phyloP scores from a whole-genome alignment of 1,140 invertebrate genomes.

The Proales similis region DNA sequence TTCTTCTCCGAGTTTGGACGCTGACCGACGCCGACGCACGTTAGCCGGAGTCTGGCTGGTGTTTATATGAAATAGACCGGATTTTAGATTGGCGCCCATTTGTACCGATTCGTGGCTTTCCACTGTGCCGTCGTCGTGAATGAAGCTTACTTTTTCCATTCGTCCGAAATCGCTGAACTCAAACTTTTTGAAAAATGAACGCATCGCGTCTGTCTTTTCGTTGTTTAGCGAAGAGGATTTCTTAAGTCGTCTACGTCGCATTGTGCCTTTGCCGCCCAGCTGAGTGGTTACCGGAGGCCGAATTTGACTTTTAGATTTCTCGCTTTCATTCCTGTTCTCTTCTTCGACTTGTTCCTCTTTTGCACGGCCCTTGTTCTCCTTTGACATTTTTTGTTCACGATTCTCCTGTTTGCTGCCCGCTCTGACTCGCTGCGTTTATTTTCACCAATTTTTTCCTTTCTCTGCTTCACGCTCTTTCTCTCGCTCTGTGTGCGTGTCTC shows the following conservation, averaged over 20 bases:
- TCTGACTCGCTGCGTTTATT: too few relatives aligned
- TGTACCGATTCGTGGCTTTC: slow-evolving; percentile 17
- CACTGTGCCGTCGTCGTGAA: slow-evolving; percentile 9
- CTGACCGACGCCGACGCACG: slow-evolving; percentile 3
- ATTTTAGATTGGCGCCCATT: slow-evolving; percentile 15
- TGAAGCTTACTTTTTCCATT: slow-evolving; percentile 31
- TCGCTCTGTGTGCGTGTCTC: too few relatives aligned
- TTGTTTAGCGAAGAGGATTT: background rate
- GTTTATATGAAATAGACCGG: slow-evolving; percentile 22
- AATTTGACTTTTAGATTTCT: too few relatives aligned
- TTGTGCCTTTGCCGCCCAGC: slow-evolving; percentile 22
- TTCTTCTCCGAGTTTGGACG: background rate
- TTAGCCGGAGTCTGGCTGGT: background rate
- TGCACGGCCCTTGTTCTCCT: too few relatives aligned
- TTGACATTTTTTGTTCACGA: too few relatives aligned
- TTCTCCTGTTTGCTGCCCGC: too few relatives aligned
- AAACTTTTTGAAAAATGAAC: slow-evolving; percentile 5
- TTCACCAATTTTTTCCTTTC: too few relatives aligned
- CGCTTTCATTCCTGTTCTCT: too few relatives aligned
- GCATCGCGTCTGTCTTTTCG: slow-evolving; percentile 24
- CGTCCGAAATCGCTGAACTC: slow-evolving; percentile 29
- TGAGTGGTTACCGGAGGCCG: too few relatives aligned
- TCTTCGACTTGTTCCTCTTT: too few relatives aligned
- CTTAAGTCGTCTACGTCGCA: slow-evolving; percentile 13
- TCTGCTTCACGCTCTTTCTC: too few relatives aligned